Conservation (phyloP, 2,888 invertebrate genomes). For the Diabrotica balteata region DNA sequence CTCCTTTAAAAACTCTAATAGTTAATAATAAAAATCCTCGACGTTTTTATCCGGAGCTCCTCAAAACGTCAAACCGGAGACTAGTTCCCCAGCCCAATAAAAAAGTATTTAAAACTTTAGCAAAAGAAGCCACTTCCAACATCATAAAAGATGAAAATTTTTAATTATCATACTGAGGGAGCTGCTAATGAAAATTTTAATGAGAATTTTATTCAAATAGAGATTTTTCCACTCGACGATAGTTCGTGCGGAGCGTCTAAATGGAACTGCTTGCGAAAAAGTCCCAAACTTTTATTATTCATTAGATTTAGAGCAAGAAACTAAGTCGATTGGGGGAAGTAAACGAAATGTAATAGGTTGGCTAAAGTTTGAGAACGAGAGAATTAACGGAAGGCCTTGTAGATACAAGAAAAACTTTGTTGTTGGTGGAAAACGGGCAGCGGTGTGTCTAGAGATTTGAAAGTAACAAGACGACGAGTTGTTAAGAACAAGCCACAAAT, state of each 20-base stretch:
- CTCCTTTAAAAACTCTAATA: no score
- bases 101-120: conserved; percentile 35
- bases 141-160: conserved; percentile 44
- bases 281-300: conserved; percentile 22
- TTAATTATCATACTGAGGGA: conserved; percentile 41
- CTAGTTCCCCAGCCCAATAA: conserved; percentile 1
- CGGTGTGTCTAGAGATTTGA: no score
- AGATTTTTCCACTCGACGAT: conserved; percentile 26
- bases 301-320: conserved; percentile 20
- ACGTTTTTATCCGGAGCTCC: no score
- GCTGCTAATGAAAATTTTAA: conserved; percentile 39
- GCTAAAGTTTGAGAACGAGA: conserved; percentile 5
- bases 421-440: no score
- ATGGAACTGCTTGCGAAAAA: conserved; percentile 7
- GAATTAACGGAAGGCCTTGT: no score
- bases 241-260: conserved; percentile 16
- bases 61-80: no score
- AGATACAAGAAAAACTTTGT: no score
- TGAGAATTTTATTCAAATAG: conserved; percentile 35
- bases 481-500: no score
- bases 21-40: no score
- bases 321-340: conserved; percentile 15
- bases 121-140: conserved; percentile 29
- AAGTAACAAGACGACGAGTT: no score
- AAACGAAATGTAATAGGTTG: conserved; percentile 20